A percentile compares a stretch with the other conserved stretches of the same genome.
phyloP scores from a whole-genome alignment of 2,113 vertebrate genomes.

The Steatornis caripensis region DNA sequence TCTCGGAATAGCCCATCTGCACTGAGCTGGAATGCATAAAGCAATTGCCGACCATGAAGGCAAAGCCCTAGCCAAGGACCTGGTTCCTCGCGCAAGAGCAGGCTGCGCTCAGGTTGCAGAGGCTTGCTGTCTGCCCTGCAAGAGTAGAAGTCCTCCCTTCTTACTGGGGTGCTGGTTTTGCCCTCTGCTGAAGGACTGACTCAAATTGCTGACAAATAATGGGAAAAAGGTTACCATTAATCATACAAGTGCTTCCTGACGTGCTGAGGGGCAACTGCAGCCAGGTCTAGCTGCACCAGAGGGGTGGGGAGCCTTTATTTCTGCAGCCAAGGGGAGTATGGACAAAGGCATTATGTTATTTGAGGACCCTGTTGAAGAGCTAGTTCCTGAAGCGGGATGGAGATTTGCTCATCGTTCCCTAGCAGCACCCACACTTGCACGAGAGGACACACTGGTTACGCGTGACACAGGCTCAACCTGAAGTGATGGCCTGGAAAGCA shows the following conservation, averaged over 20 bases:
- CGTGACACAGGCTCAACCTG: neutral
- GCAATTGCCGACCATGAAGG: neutral
- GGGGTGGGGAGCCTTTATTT: neutral
- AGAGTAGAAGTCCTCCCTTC: neutral
- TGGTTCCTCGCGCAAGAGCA: neutral
- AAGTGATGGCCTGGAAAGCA: neutral
- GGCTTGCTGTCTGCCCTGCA: neutral
- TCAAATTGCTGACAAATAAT: neutral
- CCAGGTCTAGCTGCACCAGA: neutral
- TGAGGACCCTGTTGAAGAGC: neutral
- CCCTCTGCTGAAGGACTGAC: neutral
- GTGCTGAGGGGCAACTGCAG: neutral
- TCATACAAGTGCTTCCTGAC: neutral
- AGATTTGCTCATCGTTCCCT: neutral
- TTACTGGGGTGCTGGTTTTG: neutral
- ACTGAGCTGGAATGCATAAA: neutral
- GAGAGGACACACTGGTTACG: neutral
- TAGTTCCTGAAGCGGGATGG: neutral
- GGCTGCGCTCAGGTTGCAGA: neutral
- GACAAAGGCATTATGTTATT: neutral
- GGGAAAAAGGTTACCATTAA: neutral
- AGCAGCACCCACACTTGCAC: neutral
- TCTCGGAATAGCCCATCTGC: neutral
- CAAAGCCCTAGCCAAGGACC: neutral
- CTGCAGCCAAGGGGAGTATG: neutral